Percentiles rank a stretch among this genome's conserved stretches.
Conservation (phyloP, 2,888 invertebrate species). For the Brenthis hecate region DNA sequence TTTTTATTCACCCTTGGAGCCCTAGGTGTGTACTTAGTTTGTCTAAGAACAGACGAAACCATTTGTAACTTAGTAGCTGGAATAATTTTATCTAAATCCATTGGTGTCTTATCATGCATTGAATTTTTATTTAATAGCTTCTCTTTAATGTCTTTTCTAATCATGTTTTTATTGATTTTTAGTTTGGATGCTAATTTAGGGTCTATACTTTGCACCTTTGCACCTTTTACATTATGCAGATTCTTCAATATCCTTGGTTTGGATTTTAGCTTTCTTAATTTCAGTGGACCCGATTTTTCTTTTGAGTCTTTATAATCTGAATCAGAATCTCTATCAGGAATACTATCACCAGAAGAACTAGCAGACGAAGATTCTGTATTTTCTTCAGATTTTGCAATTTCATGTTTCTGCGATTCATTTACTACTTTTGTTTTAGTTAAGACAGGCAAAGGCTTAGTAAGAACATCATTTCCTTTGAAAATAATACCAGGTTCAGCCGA, state of each 20-base stretch:
- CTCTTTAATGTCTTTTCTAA: constrained; percentile 67
- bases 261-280: constrained; percentile 60
- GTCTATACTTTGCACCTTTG: constrained; percentile 58
- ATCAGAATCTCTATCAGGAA: constrained; percentile 84
- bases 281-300: constrained; percentile 58
- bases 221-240: constrained; percentile 50
- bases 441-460: constrained; percentile 64
- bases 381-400: constrained; percentile 72
- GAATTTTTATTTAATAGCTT: constrained; percentile 60
- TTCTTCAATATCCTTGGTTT: constrained; percentile 72
- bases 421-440: constrained; percentile 59
- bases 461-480: constrained; percentile 68
- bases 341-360: constrained; percentile 79
- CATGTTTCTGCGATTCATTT: constrained; percentile 52
- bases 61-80: constrained; percentile 49
- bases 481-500: constrained; percentile 61
- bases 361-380: constrained; percentile 75
- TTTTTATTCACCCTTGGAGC: constrained; percentile 64
- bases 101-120: constrained; percentile 53
- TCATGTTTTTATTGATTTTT: constrained; percentile 57
- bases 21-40: constrained; percentile 72
- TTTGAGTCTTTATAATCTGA: constrained; percentile 82
- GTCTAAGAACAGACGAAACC: constrained; percentile 48
- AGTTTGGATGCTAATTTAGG: constrained; percentile 60
- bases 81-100: constrained; percentile 44